phyloP scores from a whole-genome alignment of 1,140 invertebrate genomes.

The Drosophila yakuba region DNA sequence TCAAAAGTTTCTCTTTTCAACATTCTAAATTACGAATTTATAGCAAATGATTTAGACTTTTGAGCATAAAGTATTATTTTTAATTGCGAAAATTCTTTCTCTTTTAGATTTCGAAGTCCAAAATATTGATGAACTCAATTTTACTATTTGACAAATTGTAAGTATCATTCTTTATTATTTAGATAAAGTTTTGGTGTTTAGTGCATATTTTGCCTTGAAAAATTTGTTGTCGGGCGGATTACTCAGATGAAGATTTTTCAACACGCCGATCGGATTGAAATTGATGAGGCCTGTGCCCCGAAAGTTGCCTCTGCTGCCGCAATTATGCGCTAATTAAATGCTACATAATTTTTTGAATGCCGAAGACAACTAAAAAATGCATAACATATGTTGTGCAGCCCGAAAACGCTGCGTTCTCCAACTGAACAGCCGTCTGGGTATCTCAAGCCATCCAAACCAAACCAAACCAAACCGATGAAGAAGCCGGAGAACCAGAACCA shows the following conservation, averaged over 20 bases:
- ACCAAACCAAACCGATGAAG: constrained; percentile 11
- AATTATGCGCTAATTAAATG: constrained; percentile 84
- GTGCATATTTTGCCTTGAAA: neutral
- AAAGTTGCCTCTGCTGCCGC: constrained; percentile 36
- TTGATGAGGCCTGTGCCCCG: constrained; percentile 36
- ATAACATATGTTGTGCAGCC: constrained; percentile 79
- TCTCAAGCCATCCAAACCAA: constrained; percentile 5
- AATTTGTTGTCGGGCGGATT: constrained; percentile 14
- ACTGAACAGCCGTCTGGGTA: constrained; percentile 6
- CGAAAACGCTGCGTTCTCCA: constrained; percentile 15
- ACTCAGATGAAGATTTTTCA: constrained; percentile 29
- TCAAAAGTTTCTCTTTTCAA: constrained; percentile 2
- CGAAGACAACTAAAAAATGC: constrained; percentile 81
- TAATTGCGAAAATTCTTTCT: neutral
- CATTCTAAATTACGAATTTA: no score
- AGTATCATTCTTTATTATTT: neutral
- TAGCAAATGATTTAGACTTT: neutral
- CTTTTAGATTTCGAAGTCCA: neutral
- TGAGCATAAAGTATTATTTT: neutral
- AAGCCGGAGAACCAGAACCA: constrained; percentile 39
- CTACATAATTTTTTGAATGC: constrained; percentile 81
- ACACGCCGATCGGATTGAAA: constrained; percentile 33
- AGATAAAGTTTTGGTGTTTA: neutral
- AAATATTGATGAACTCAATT: neutral
- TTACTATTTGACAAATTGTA: neutral